phyloP scores from a whole-genome alignment of 2,797 vertebrate species.

The Lagorchestes hirsutus region DNA sequence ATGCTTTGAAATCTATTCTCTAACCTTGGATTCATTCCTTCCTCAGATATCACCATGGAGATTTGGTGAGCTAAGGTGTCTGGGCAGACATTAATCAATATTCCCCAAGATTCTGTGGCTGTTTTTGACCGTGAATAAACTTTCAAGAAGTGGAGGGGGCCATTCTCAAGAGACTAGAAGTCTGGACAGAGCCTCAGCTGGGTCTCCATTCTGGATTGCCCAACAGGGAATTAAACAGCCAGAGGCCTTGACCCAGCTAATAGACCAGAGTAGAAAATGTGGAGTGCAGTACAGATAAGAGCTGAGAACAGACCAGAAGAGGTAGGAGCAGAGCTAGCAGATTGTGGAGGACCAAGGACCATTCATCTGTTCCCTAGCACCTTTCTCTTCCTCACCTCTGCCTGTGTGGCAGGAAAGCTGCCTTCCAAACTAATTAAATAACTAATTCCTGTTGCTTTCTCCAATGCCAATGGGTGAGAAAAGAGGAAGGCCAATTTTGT shows the following conservation, averaged over 20 bases:
- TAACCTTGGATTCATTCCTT: neutral
- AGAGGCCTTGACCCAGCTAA: neutral
- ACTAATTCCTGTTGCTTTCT: neutral
- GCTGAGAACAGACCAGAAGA: neutral
- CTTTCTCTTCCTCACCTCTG: neutral
- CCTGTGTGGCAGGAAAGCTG: neutral
- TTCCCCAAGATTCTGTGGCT: neutral
- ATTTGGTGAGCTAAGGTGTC: neutral
- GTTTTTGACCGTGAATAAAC: neutral
- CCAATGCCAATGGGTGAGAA: neutral
- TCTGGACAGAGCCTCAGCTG: neutral
- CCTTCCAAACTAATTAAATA: neutral
- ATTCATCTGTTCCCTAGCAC: neutral
- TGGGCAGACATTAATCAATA: neutral
- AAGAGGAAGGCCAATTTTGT: neutral
- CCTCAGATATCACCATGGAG: neutral
- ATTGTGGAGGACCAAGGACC: neutral
- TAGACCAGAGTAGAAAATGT: neutral
- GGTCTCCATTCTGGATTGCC: neutral
- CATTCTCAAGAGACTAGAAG: neutral
- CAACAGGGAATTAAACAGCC: neutral
- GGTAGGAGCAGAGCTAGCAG: neutral
- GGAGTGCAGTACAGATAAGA: neutral
- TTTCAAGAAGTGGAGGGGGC: neutral
- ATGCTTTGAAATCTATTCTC: neutral